These are phyloP conservation scores for Tenebrosternarchus preto DNA, from an alignment of 2,113 vertebrate species.

Conservation along the genomic window DNA sequence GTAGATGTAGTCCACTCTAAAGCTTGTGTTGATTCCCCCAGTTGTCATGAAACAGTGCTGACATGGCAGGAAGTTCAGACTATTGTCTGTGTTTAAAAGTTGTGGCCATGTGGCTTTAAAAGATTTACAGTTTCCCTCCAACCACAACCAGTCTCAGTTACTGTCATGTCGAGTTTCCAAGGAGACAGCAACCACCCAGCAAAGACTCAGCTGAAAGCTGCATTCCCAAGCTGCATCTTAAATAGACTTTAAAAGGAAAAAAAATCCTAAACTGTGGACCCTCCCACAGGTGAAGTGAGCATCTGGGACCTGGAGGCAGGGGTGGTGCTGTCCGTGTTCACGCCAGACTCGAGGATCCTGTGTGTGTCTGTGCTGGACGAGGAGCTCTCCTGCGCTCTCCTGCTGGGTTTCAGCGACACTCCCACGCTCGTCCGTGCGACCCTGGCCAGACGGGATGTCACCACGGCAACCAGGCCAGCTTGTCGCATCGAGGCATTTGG, in stretches of 20 bases:
- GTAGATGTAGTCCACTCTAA: neutral
- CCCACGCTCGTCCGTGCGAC: conserved; percentile 61
- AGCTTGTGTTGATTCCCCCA: neutral
- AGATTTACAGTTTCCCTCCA: too few relatives aligned
- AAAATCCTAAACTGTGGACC: neutral
- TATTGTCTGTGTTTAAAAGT: neutral
- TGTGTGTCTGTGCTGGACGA: conserved; percentile 52
- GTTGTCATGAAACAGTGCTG: neutral
- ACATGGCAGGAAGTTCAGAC: neutral
- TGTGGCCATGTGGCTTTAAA: neutral
- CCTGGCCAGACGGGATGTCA: conserved; percentile 43
- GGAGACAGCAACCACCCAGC: too few relatives aligned
- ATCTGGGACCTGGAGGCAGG: conserved; percentile 65
- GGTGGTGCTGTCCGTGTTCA: conserved; percentile 62
- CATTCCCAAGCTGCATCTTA: too few relatives aligned
- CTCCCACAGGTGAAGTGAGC: conserved; percentile 58
- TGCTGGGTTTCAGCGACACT: conserved; percentile 65
- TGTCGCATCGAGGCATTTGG: conserved; percentile 58
- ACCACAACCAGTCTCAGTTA: too few relatives aligned
- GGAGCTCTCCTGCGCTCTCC: conserved; percentile 54
- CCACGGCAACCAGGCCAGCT: conserved; percentile 5
- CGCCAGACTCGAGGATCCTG: conserved; percentile 61
- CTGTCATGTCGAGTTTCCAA: too few relatives aligned
- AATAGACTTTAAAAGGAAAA: neutral
- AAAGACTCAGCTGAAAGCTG: neutral